Conservation (phyloP, 2,797 vertebrate species). For the Uromys caudimaculatus region DNA sequence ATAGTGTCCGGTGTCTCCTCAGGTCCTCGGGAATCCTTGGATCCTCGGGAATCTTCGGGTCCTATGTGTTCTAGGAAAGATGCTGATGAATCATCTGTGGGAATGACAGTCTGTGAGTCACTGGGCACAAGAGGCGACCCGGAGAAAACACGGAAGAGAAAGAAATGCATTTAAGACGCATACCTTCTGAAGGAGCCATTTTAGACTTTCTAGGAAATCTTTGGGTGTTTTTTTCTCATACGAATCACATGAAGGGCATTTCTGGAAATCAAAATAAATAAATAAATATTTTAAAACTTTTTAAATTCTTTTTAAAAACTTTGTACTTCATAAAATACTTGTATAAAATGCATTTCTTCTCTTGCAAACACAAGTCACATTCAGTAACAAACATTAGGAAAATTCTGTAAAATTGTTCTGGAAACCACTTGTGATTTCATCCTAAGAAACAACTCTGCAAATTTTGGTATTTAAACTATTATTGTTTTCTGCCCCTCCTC, state of each 20-base stretch:
- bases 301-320: not conserved
- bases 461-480: not conserved
- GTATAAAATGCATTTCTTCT: conserved; percentile 13
- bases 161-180: not conserved
- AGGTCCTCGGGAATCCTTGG: conserved; percentile 67
- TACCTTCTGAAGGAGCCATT: conserved; percentile 85
- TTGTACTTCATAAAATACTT: conserved; percentile 23
- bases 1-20: conserved; percentile 84
- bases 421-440: not conserved
- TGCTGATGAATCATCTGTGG: conserved; percentile 82
- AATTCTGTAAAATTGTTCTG: not conserved
- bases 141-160: not conserved
- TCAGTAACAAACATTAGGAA: conserved; percentile 1
- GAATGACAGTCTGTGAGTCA: conserved; percentile 71
- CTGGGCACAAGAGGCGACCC: not conserved
- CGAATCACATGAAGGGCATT: conserved; percentile 84
- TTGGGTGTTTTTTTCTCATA: conserved; percentile 77
- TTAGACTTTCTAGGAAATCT: conserved; percentile 84
- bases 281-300: not conserved
- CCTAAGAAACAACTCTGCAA: not conserved
- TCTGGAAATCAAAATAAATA: conserved; percentile 76
- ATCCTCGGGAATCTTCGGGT: conserved; percentile 51
- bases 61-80: conserved; percentile 53
- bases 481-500: not conserved
- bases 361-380: not conserved